Evolutionary conservation across 2,113 vertebrate genomes (phyloP), one percentile per base, ranked within the genome.

Genomic region (Haemorhous mexicanus): DNA sequence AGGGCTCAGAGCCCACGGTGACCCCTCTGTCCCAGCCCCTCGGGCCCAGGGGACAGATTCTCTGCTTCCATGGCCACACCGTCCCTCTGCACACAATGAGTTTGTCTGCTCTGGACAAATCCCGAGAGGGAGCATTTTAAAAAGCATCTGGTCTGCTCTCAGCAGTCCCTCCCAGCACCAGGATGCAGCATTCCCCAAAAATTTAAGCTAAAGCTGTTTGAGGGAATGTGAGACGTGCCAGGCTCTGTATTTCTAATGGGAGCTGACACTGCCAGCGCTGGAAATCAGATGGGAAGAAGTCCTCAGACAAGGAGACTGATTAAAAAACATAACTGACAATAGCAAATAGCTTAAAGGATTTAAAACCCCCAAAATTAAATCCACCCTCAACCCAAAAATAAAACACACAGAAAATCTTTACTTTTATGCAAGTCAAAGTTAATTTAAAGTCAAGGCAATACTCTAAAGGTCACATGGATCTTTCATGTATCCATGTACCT

Each of bases 221-320:
- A 21, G 63, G 20, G 85, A 92, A 52, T 5, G 3, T 2, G 73
- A 43, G 73, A 8, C 0, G 22, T 92, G 94, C 87, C 80, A 92
- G 84, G 33, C 55, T 67, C 80, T 2, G 3, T 64, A 39, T 68
- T 79, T 94, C 95, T 64, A 68, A n/a, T 9, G 91, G 93, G 9
- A 74, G 52, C 77, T 55, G 81, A 94, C 79, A 77, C 94, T 56
- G 93, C 92, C 63, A 84, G 58, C 84, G 49, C 81, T 4, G 13
- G 85, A 74, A 94, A 80, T 92, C 81, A 83, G 62, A 92, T 39
- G 78, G 95, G 93, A 95, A 95, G 91, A 89, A 93, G 91, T 94
- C 89, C 95, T 89, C 47, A 50, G 78, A 97, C 93, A 93, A 96
- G 96, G 62, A 97, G 90, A 63, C 76, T 94, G 93, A 96, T 95